phyloP scores from a whole-genome alignment of 2,797 vertebrate species.

The Phoeniculus purpureus region DNA sequence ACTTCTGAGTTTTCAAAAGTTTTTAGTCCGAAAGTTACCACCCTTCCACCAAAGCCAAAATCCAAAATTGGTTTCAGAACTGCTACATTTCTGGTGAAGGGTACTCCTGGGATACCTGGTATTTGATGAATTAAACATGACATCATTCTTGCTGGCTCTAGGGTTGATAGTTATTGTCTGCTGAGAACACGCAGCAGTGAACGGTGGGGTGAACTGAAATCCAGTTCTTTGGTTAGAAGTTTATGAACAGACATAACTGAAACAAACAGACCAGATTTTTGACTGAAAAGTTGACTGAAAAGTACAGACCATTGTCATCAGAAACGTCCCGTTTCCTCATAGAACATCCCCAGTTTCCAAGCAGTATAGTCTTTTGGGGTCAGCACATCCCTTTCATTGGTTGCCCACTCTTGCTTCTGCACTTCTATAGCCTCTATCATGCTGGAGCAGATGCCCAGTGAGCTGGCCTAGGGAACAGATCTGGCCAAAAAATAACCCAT shows the following conservation, averaged over 20 bases:
- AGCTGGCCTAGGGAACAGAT: background rate
- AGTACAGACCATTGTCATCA: background rate
- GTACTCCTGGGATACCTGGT: conserved; percentile 24
- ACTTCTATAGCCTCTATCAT: background rate
- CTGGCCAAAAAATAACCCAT: background rate
- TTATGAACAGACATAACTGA: background rate
- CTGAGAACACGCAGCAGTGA: background rate
- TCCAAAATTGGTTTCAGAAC: background rate
- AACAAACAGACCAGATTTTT: background rate
- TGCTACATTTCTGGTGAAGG: background rate
- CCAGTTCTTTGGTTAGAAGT: background rate
- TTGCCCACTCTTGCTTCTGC: background rate
- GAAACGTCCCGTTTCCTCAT: background rate
- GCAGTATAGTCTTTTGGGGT: background rate
- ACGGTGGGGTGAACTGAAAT: background rate
- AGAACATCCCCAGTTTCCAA: background rate
- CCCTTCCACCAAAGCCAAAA: conserved; percentile 8
- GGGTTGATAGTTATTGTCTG: conserved; percentile 31
- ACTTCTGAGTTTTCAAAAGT: conserved; percentile 22
- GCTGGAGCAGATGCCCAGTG: rapidly evolving
- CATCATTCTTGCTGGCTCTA: conserved; percentile 38
- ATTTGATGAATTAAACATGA: conserved; percentile 45
- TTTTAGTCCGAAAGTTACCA: background rate
- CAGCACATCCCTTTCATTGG: background rate
- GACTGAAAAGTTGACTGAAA: background rate